Percentiles rank a stretch among this genome's conserved stretches.
Conservation (phyloP, 2,888 invertebrate genomes). For the Diadegma fenestrale region DNA sequence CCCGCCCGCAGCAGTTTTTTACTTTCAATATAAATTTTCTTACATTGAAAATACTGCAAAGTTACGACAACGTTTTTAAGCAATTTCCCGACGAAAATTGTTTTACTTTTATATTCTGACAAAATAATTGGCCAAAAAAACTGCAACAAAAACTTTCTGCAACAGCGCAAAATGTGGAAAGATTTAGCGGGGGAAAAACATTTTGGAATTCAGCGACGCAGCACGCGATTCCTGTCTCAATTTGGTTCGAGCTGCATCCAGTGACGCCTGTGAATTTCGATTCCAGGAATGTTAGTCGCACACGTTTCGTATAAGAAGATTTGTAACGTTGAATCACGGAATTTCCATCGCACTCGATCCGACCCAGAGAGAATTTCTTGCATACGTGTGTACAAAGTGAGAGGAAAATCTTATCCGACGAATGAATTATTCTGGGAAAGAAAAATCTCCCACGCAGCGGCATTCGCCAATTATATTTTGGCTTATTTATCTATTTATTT, state of each 20-base stretch:
- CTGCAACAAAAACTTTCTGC: neutral
- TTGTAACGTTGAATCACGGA: conserved; percentile 26
- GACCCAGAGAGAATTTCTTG: neutral
- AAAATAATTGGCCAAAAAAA: neutral
- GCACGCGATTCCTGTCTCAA: conserved; percentile 22
- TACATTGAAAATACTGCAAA: neutral
- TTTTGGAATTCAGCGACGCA: neutral
- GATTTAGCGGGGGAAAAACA: neutral
- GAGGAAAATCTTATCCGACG: neutral
- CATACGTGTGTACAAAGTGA: neutral
- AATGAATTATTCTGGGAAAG: neutral
- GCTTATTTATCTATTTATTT: neutral
- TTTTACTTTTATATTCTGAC: neutral
- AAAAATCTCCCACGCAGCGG: neutral
- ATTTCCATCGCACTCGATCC: conserved; percentile 38
- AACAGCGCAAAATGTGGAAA: neutral
- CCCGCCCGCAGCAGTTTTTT: neutral
- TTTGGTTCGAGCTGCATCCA: neutral
- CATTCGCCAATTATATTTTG: neutral
- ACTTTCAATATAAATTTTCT: neutral
- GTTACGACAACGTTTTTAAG: neutral
- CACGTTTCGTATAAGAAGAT: conserved; percentile 27
- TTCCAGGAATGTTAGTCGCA: conserved; percentile 13
- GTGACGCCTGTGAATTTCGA: conserved; percentile 11
- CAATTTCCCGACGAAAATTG: neutral